Base-by-base conservation (phyloP, 2,888 invertebrate species). In the Cinara cedri region DNA sequence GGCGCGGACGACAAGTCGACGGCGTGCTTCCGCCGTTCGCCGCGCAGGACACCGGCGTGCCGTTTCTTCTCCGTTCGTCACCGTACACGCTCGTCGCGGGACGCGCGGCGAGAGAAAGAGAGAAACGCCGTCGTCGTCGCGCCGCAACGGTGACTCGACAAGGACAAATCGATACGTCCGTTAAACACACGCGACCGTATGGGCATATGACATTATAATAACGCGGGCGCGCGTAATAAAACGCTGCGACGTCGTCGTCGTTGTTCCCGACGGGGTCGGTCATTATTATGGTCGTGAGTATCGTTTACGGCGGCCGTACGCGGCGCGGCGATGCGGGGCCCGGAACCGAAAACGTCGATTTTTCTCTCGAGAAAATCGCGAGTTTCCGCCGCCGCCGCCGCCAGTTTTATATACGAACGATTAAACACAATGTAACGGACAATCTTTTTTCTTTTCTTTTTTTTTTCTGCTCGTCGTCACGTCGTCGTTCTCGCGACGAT, bases 351-450 rank as follows among this genome's bases (percentile, higher is more conserved):
- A 3, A 3, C 34, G 34, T 34, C 34, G 6, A 4, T 34, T 6
- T 34, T 6, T 34, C 34, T 44, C 14, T n/a, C 19, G 24, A n/a
- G 55, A 71, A 71, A 57, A 72, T 34, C 13, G 26, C 1, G 55
- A 42, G 21, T 71, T 71, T 42, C 16, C 14, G 10, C 34, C 34
- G 3, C 11, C 19, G 44, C 13, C 46, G 11, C 11, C 57, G 49
- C 11, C 14, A 16, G 51, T 57, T 76, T 76, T 26, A 76, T 57
- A n/a, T n/a, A n/a, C n/a, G 49, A 70, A 54, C 42, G 76, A 78
- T 70, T 78, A 34, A 68, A 60, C 78, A 60, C 68, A 34, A 60
- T 51, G 49, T 78, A 78, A 78, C 78, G 78, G 78, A 51, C 44
- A 44, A 8, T 51, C n/a, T 72, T 74, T 51, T 14, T 0, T 21